Evolutionary conservation across 2,797 vertebrate species (phyloP).

Genomic region (Syngnathus rostellatus): DNA sequence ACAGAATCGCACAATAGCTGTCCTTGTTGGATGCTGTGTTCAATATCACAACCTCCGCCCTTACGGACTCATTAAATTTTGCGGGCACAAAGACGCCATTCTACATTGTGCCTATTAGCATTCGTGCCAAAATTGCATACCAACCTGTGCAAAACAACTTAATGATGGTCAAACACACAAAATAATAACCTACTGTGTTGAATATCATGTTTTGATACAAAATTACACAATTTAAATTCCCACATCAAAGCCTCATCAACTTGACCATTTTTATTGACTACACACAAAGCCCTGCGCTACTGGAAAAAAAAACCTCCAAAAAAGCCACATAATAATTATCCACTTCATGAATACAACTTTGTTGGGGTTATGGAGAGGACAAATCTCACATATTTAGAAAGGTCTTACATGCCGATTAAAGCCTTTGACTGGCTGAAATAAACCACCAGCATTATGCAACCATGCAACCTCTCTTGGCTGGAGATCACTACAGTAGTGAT

Average conservation of each 20-base stretch:
- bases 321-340: background rate
- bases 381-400: slow-evolving; percentile 36
- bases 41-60: slow-evolving; percentile 23
- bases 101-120: slow-evolving; percentile 45
- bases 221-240: background rate
- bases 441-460: slow-evolving; percentile 25
- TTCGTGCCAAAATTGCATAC: slow-evolving; percentile 16
- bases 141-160: slow-evolving; percentile 3
- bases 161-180: background rate
- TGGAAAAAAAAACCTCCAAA: background rate
- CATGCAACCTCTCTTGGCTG: slow-evolving; percentile 1
- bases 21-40: slow-evolving; percentile 45
- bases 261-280: background rate
- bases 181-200: background rate
- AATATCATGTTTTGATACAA: background rate
- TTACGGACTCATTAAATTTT: slow-evolving; percentile 62
- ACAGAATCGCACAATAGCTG: slow-evolving; percentile 48
- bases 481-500: slow-evolving; percentile 7
- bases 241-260: background rate
- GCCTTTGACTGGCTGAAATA: slow-evolving; percentile 26
- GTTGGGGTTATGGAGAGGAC: slow-evolving; percentile 11
- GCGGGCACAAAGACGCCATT: slow-evolving; percentile 61
- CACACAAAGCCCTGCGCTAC: background rate
- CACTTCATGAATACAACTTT: background rate
- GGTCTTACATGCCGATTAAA: slow-evolving; percentile 31